These are phyloP conservation scores for Andrena fulva DNA, from an alignment of 2,888 invertebrate genomes.

Conservation along the genomic window DNA sequence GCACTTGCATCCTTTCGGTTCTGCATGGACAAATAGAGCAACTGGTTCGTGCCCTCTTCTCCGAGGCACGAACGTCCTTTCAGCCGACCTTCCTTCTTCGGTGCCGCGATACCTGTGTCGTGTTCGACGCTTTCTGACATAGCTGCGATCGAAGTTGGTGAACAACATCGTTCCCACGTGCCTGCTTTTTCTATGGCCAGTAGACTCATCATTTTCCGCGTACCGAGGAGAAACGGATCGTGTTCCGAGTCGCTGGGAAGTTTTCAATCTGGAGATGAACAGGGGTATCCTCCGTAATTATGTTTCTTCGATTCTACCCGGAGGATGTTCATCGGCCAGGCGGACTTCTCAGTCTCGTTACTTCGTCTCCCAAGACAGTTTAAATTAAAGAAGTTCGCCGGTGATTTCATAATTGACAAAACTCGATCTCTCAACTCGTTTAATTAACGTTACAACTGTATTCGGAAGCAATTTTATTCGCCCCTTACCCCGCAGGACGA, in stretches of 20 bases:
- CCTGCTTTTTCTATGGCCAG: background rate
- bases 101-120: conserved; percentile 1
- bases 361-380: background rate
- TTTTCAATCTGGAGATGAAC: background rate
- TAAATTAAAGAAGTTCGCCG: conserved; percentile 23
- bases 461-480: background rate
- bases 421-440: background rate
- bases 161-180: background rate
- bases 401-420: background rate
- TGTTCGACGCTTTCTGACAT: background rate
- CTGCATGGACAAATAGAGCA: conserved; percentile 44
- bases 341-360: background rate
- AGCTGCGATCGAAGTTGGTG: conserved; percentile 25
- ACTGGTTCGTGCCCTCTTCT: conserved; percentile 21
- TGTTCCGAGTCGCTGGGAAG: background rate
- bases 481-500: background rate
- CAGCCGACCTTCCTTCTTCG: conserved; percentile 40
- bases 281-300: conserved; percentile 14
- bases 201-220: background rate
- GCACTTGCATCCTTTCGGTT: conserved; percentile 40
- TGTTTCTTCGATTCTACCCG: conserved; percentile 6
- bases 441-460: conserved; percentile 17
- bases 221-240: background rate
- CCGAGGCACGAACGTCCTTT: conserved; percentile 53
- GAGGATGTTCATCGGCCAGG: background rate